Conservation (phyloP, 2,797 vertebrate species). For the Macrochelys suwanniensis region DNA sequence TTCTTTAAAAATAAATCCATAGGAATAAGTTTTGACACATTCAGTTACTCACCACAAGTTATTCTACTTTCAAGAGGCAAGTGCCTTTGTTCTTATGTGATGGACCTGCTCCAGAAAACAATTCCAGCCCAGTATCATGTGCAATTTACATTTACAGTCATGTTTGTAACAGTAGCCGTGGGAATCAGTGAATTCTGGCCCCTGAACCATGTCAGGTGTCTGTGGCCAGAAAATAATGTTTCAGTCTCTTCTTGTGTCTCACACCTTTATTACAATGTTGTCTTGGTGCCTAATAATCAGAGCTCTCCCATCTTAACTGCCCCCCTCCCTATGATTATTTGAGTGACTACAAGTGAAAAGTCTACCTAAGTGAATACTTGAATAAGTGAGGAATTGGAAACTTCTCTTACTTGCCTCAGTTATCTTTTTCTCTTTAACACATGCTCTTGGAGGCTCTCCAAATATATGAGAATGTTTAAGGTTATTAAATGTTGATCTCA, state of each 20-base stretch:
- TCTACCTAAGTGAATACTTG: neutral
- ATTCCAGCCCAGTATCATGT: neutral
- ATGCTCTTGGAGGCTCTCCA: neutral
- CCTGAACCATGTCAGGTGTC: neutral
- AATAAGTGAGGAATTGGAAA: neutral
- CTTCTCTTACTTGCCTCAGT: neutral
- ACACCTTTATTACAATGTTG: constrained; percentile 7
- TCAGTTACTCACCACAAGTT: rapidly evolving
- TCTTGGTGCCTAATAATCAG: neutral
- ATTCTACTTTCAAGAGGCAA: neutral
- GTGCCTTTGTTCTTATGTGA: rapidly evolving
- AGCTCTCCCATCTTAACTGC: neutral
- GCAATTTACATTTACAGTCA: constrained; percentile 17
- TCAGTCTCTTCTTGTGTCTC: constrained; percentile 9
- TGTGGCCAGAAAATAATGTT: neutral
- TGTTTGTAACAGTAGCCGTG: neutral
- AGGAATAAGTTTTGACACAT: neutral
- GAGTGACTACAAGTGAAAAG: neutral
- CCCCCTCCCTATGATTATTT: neutral
- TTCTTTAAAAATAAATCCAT: neutral
- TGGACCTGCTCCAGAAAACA: neutral
- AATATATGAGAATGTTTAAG: neutral
- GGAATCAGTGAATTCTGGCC: neutral
- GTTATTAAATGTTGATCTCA: neutral
- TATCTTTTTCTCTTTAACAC: neutral